Percentiles rank a stretch among this genome's conserved stretches.
Conservation (phyloP, 2,113 vertebrate species). For the Pogonocichla stellata region DNA sequence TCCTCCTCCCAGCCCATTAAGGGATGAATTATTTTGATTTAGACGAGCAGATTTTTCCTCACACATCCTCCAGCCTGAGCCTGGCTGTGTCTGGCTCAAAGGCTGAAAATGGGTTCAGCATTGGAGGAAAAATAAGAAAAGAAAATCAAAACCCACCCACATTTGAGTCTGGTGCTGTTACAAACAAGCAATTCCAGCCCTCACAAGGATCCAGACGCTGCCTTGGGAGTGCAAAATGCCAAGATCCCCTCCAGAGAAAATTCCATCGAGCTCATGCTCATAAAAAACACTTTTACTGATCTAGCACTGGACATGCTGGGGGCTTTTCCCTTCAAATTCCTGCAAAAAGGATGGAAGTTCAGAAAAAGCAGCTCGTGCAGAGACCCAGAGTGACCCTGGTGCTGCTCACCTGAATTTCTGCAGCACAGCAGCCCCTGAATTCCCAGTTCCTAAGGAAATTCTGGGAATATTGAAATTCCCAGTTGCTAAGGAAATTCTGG, state of each 20-base stretch:
- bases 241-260: conserved; percentile 4
- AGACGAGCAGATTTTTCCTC: background rate
- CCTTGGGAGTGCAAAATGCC: conserved; percentile 23
- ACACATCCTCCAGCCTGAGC: background rate
- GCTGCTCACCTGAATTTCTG: background rate
- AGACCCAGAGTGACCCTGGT: background rate
- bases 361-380: background rate
- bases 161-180: background rate
- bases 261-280: background rate
- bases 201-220: background rate
- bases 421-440: background rate
- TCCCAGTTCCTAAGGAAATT: background rate
- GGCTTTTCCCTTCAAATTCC: background rate
- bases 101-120: background rate
- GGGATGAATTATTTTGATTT: background rate
- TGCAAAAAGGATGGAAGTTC: background rate
- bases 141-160: background rate
- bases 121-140: background rate
- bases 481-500: background rate
- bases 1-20: background rate
- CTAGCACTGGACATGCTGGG: background rate
- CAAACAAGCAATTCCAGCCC: background rate
- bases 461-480: background rate
- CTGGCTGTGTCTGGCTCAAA: background rate
- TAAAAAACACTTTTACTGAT: background rate